Evolutionary conservation across 2,113 vertebrate genomes (phyloP), one percentile per base, ranked within the genome.

Genomic region (Aepyceros melampus): DNA sequence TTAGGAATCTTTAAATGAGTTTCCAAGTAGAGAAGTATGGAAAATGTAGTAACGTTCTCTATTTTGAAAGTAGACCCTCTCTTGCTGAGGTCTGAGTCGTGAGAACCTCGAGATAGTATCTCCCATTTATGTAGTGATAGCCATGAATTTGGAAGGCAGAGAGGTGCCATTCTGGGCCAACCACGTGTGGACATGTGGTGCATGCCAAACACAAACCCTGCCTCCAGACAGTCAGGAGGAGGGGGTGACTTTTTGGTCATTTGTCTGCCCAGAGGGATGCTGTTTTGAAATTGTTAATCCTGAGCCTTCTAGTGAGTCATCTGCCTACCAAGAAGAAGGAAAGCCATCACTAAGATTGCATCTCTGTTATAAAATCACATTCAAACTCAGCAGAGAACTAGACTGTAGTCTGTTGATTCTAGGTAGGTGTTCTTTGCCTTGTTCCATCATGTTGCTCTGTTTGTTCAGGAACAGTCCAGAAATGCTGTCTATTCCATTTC

Each of bases 1-100:
- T 96, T 98, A 97, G 88, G 19, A 60, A 94, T 97, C 94, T 97
- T 98, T 67, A 97, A 45, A 88, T 97, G 91, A 84, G 90, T 98
- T 97, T 98, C 49, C 76, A 91, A 27, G 89, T 71, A 91, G 93
- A 87, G 55, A 31, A 64, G 40, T 78, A 13, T 2, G 10, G 74
- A 97, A 83, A 79, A 91, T 98, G 15, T 45, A 86, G 83, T 49
- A 6, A 33, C 17, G 55, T 98, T 98, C 95, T 97, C 10, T 97
- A 25, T 89, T 81, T 60, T 53, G 47, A 94, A 97, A 91, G 67
- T 45, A 89, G n/a, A 93, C 2, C 2, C 58, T 6, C 23, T 95
- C 60, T 96, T 85, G n/a, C 92, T 98, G 40, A 89, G 62, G 40
- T 15, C 15, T 93, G 36, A 11, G 8, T 87, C 6, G 51, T 93